Percentiles rank a stretch among this genome's conserved stretches.
Evolutionary conservation across 2,797 vertebrate genomes (phyloP).

Genomic region (Oryzias dopingdopingensis): DNA sequence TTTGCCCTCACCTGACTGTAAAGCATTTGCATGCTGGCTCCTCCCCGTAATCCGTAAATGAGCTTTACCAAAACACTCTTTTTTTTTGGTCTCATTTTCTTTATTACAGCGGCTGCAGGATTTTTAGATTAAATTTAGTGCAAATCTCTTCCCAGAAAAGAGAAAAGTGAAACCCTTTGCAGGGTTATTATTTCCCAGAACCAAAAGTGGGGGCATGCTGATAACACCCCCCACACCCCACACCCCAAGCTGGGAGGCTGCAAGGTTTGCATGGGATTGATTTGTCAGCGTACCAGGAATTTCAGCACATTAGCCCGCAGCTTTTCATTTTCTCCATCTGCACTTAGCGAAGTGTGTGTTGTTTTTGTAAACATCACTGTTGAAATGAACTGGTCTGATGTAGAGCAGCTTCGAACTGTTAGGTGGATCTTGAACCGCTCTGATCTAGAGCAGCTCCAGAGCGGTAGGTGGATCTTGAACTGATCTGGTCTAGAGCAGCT

Average conservation of each 20-base stretch:
- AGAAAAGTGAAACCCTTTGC: constrained; percentile 43
- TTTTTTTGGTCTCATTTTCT: constrained; percentile 64
- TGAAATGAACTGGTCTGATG: not conserved
- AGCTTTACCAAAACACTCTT: constrained; percentile 53
- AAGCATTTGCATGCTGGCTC: no score
- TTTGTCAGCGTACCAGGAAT: constrained; percentile 31
- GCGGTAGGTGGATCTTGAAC: no score
- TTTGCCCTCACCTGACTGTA: no score
- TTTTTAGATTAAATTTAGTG: constrained; percentile 66
- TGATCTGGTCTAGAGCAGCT: no score
- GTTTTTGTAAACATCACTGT: constrained; percentile 15
- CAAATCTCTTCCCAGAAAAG: constrained; percentile 60
- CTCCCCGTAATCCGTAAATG: constrained; percentile 65
- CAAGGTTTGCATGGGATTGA: constrained; percentile 44
- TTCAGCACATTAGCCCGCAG: constrained; percentile 36
- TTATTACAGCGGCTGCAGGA: constrained; percentile 58
- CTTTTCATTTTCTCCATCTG: constrained; percentile 26
- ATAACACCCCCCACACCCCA: constrained; percentile 27
- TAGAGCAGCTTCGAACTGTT: not conserved
- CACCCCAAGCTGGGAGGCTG: constrained; percentile 24
- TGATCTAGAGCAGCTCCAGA: no score
- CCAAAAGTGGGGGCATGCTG: constrained; percentile 47
- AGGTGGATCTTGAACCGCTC: no score
- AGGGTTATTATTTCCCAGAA: constrained; percentile 38
- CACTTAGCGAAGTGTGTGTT: constrained; percentile 13